These are phyloP conservation scores for Coelopa frigida DNA, from an alignment of 1,140 invertebrate species.

Conservation along the genomic window DNA sequence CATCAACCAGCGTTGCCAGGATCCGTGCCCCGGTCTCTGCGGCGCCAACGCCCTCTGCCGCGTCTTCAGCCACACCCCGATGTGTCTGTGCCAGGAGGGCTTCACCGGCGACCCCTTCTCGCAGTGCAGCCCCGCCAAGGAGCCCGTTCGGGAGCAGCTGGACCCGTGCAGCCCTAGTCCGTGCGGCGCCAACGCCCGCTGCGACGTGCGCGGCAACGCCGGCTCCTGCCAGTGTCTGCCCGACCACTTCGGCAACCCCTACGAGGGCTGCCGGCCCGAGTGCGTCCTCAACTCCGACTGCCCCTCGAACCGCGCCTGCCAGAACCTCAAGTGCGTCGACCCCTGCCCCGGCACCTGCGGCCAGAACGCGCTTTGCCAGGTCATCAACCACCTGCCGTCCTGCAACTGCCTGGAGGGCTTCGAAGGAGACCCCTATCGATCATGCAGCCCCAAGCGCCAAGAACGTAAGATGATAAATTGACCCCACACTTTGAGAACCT, in stretches of 20 bases:
- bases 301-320: conserved; percentile 60
- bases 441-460: conserved; percentile 46
- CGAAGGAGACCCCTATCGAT: conserved; percentile 65
- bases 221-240: conserved; percentile 65
- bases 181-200: conserved; percentile 68
- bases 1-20: conserved; percentile 49
- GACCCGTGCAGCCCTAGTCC: conserved; percentile 49
- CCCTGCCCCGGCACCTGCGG: conserved; percentile 74
- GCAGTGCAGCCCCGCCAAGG: conserved; percentile 58
- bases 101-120: conserved; percentile 50
- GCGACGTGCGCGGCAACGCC: conserved; percentile 57
- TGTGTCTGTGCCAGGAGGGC: conserved; percentile 47
- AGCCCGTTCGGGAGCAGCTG: conserved; percentile 25
- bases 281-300: conserved; percentile 71
- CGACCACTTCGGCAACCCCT: conserved; percentile 65
- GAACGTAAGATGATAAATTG: conserved; percentile 49
- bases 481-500: conserved; percentile 8
- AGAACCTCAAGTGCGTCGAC: conserved; percentile 69
- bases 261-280: conserved; percentile 65
- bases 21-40: conserved; percentile 35
- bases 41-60: conserved; percentile 33
- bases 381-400: conserved; percentile 63
- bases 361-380: conserved; percentile 57
- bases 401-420: conserved; percentile 61
- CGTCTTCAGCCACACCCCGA: conserved; percentile 43